Evolutionary conservation across 2,888 invertebrate genomes (phyloP).

Genomic region (Pemphredon lugubris): DNA sequence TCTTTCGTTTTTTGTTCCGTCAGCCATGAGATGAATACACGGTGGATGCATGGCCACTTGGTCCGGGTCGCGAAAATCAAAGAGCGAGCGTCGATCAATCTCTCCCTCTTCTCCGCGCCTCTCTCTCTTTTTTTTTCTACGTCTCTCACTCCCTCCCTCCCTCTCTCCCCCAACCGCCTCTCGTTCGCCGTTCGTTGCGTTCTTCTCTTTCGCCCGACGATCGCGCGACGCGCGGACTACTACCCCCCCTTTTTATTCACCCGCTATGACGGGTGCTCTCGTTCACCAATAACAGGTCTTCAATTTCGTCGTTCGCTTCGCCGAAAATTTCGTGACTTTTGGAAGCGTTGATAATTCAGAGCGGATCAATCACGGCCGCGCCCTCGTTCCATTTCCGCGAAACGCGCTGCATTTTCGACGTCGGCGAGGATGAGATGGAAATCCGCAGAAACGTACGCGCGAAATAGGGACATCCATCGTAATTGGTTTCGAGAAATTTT

Average conservation of each 20-base stretch:
- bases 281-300: slow-evolving; percentile 66
- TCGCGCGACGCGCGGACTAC: slow-evolving; percentile 25
- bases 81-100: slow-evolving; percentile 61
- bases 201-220: no score
- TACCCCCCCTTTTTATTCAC: slow-evolving; percentile 38
- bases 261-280: slow-evolving; percentile 55
- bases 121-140: slow-evolving; percentile 1
- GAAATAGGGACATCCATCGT: neutral
- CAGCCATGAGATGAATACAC: slow-evolving; percentile 64
- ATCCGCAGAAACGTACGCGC: neutral
- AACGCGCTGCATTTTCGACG: no score
- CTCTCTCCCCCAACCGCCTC: slow-evolving; percentile 15
- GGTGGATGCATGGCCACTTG: slow-evolving; percentile 57
- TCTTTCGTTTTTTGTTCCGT: slow-evolving; percentile 51
- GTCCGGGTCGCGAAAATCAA: slow-evolving; percentile 61
- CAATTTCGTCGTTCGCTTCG: slow-evolving; percentile 58
- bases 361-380: slow-evolving; percentile 53
- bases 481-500: neutral
- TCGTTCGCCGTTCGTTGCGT: no score
- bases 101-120: slow-evolving; percentile 8
- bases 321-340: slow-evolving; percentile 62
- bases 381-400: neutral
- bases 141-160: slow-evolving; percentile 1
- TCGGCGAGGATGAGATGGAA: no score
- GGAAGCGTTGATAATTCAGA: slow-evolving; percentile 54